Evolutionary conservation across 1,140 invertebrate species (phyloP), one percentile per base, ranked within the genome.

Genomic region (Drosophila ercepeae): DNA sequence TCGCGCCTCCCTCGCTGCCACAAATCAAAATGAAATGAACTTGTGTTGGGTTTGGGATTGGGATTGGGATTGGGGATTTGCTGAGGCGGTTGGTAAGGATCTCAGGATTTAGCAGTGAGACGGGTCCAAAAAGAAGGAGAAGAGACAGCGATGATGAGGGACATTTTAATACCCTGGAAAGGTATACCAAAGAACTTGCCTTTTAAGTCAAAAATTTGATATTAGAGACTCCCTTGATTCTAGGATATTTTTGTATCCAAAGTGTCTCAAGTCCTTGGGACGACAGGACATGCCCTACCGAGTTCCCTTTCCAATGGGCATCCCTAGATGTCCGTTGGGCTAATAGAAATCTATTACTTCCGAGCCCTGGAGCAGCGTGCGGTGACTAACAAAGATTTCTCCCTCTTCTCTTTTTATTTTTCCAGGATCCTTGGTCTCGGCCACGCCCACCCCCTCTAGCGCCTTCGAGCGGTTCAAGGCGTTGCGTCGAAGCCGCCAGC

Each of bases 301-400:
- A 7, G n/a, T 4, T 16, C 13, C 36, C 13, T 14, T 7, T 36
- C 13, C 13, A 16, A 13, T 39, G 60, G 48, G 73, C 57, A 67
- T 54, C 61, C 55, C 67, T 61, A 34, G 58, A 68, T 82, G 58
- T 82, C 51, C 55, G 25, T 55, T 60, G 46, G 59, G 55, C 74
- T 78, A 70, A 83, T 77, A 83, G 63, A 83, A 83, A 83, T 78
- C 78, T 83, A 82, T 81, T 82, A 76, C 78, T 82, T 82, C 77
- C 78, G 73, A 75, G 77, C 73, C 73, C 77, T 11, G 50, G 52
- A 42, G 58, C 71, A 61, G 67, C 78, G 70, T 77, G 74, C 64
- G 50, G 51, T 48, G 73, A 77, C 73, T 82, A 49, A 73, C 68
- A 81, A 73, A 25, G 34, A 18, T 46, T 46, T 27, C 60, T 46